phyloP scores from a whole-genome alignment of 2,888 invertebrate genomes.

The Sussaba pulchella region DNA sequence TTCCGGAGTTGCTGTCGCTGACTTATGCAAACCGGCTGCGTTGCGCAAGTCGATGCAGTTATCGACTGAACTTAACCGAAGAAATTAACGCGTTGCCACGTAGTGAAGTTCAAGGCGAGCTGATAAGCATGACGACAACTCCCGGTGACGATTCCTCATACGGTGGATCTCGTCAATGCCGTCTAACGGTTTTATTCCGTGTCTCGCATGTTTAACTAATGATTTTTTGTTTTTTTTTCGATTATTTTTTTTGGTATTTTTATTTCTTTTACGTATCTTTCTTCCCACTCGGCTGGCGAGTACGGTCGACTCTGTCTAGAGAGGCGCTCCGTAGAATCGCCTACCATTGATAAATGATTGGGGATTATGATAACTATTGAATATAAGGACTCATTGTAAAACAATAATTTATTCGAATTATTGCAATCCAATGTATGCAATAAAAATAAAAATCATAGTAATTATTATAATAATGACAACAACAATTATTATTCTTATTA shows the following conservation, averaged over 20 bases:
- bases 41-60: conserved; percentile 47
- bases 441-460: no score
- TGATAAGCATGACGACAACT: conserved; percentile 41
- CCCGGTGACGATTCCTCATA: conserved; percentile 3
- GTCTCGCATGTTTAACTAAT: not conserved
- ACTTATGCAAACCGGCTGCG: conserved; percentile 36
- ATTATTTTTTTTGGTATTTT: conserved; percentile 7
- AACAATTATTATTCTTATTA: no score
- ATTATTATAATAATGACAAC: no score
- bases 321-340: no score
- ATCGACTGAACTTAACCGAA: conserved; percentile 50
- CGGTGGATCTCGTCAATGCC: conserved; percentile 56
- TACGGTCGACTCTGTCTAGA: no score
- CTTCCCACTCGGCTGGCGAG: not conserved
- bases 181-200: conserved; percentile 57
- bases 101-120: conserved; percentile 63
- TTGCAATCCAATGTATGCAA: no score
- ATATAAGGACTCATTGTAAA: no score
- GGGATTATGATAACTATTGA: no score
- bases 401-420: no score
- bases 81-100: conserved; percentile 47
- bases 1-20: conserved; percentile 7
- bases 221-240: conserved; percentile 15
- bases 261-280: no score
- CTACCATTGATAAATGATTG: no score